A percentile compares a stretch with the other conserved stretches of the same genome.
Evolutionary conservation across 2,113 vertebrate species (phyloP).

Genomic region (Heterotilapia buettikoferi): DNA sequence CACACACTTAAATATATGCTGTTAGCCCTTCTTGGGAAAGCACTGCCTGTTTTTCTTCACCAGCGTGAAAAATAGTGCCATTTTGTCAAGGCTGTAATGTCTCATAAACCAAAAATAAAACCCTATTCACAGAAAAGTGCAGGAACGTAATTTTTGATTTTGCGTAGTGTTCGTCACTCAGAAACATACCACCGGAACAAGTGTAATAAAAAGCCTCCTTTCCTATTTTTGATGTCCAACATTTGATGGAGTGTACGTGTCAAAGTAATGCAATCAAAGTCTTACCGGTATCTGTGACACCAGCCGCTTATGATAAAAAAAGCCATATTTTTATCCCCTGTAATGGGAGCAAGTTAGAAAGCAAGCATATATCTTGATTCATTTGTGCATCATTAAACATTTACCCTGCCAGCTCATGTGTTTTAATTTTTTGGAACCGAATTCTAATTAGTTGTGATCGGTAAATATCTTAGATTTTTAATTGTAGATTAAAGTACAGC

Average conservation of each 20-base stretch:
- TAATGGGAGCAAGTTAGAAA: neutral
- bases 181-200: neutral
- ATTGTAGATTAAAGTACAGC: neutral
- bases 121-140: neutral
- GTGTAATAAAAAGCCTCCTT: neutral
- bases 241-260: neutral
- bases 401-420: neutral
- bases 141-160: neutral
- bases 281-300: neutral
- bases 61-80: neutral
- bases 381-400: neutral
- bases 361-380: neutral
- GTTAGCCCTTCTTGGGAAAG: neutral
- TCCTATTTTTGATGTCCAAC: neutral
- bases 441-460: neutral
- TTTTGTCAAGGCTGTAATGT: neutral
- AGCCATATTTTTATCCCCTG: too few relatives aligned
- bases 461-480: neutral
- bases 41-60: neutral
- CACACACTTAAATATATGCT: neutral
- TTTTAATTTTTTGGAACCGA: neutral
- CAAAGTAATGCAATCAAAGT: neutral
- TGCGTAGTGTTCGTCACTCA: accelerated
- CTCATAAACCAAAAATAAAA: neutral
- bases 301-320: neutral